phyloP scores from a whole-genome alignment of 2,797 vertebrate genomes.

The Leptodactylus fallax region DNA sequence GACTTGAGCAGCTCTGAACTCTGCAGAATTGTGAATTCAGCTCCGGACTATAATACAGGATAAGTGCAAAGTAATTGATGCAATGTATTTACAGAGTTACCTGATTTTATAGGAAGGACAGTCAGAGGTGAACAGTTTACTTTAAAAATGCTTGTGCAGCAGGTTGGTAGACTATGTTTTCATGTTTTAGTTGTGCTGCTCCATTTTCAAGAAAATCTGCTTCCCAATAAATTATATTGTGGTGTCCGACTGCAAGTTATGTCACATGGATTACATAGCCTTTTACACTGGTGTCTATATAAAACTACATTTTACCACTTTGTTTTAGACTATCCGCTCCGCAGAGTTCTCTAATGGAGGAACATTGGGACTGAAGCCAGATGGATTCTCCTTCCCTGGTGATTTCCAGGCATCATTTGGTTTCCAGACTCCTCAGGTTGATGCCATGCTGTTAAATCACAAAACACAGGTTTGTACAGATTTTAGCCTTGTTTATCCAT shows the following conservation, averaged over 20 bases:
- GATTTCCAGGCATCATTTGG: conserved; percentile 80
- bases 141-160: background rate
- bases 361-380: conserved; percentile 69
- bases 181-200: background rate
- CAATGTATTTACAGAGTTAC: background rate
- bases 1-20: background rate
- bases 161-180: background rate
- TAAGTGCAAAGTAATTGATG: background rate
- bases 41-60: background rate
- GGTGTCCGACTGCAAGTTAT: background rate
- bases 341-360: conserved; percentile 76
- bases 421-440: conserved; percentile 72
- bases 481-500: background rate
- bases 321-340: conserved; percentile 75
- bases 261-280: background rate
- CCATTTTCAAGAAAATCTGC: background rate
- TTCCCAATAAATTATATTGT: background rate
- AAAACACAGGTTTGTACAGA: conserved; percentile 69
- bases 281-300: background rate
- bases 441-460: conserved; percentile 73
- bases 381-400: conserved; percentile 59
- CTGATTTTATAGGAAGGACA: background rate
- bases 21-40: background rate
- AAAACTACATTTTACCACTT: background rate
- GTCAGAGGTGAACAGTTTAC: too few species aligned